These are phyloP conservation scores for Rhamnusium bicolor DNA, from an alignment of 2,888 invertebrate genomes.

Conservation along the genomic window DNA sequence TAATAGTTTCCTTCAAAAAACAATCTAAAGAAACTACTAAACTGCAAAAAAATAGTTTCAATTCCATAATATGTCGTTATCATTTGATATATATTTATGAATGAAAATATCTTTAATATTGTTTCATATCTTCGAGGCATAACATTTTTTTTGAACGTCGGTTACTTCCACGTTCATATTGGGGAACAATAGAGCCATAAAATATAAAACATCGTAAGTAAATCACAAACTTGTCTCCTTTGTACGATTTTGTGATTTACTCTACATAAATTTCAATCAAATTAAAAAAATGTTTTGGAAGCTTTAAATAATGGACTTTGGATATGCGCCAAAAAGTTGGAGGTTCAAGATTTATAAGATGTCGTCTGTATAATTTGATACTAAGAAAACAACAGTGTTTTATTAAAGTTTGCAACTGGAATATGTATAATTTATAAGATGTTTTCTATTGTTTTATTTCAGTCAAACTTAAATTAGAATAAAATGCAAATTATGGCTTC, in stretches of 20 bases:
- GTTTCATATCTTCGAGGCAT: background rate
- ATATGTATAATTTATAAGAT: constrained; percentile 5
- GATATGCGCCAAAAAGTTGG: constrained; percentile 1
- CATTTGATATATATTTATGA: too few species aligned
- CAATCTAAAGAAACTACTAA: too few species aligned
- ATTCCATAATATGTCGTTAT: too few species aligned
- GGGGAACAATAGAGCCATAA: too few species aligned
- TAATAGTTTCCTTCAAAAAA: too few species aligned
- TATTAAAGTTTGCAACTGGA: background rate
- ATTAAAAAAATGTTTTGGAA: constrained; percentile 4
- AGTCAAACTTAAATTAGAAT: background rate
- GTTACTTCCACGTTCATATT: too few species aligned
- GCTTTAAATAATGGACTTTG: background rate
- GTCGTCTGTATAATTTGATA: constrained; percentile 7
- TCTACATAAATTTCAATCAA: constrained; percentile 4
- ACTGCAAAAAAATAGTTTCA: too few species aligned
- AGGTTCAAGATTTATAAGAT: constrained; percentile 8
- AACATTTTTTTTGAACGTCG: too few species aligned
- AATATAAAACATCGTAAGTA: background rate
- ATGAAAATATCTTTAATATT: background rate
- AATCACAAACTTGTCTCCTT: background rate
- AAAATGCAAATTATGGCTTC: constrained; percentile 11
- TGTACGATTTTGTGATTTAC: background rate
- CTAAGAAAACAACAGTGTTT: constrained; percentile 1
- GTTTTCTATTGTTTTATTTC: background rate